Evolutionary conservation across 2,888 invertebrate species (phyloP), one percentile per base, ranked within the genome.

Genomic region (Ptycholaimellus sp.): DNA sequence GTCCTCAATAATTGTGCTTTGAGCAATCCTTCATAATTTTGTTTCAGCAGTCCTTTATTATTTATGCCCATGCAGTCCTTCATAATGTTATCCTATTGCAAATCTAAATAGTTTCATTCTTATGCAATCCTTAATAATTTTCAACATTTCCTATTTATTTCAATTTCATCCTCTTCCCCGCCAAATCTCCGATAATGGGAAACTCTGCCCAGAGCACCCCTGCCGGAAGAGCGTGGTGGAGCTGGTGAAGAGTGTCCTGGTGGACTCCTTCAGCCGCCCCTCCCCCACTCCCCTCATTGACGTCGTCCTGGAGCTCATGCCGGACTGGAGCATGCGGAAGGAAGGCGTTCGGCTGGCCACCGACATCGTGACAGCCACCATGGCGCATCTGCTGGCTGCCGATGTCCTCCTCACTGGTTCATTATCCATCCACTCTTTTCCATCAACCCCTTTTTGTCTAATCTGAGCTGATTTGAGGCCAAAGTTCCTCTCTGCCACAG

Each of bases 261-360:
- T 90, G 1, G 90, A 96, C 62, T 87, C 87, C 1, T 65, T 93
- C n/a, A n/a, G n/a, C n/a, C n/a, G n/a, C n/a, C n/a, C n/a, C n/a
- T n/a, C n/a, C n/a, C n/a, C n/a, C n/a, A n/a, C n/a, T n/a, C 43
- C 60, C 22, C 73, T 80, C 11, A 76, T 90, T 42, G 90, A 93
- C 63, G 66, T 83, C 30, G 76, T 87, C 3, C 62, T 93, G 36
- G 90, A 93, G 58, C 70, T 74, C 47, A 56, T 2, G 19, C 39
- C 17, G 14, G 29, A n/a, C 29, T n/a, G 13, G n/a, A 14, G 13
- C 13, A 22, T 23, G 28, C 3, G 19, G n/a, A 3, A 3, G 5
- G 40, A 38, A n/a, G 20, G 14, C 17, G 6, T 16, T 4, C n/a
- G 14, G 3, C 35, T 37, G 22, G 35, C 25, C 9, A 42, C 49